Base-by-base conservation (phyloP, 2,113 vertebrate genomes). In the Colistium nudipinnis region DNA sequence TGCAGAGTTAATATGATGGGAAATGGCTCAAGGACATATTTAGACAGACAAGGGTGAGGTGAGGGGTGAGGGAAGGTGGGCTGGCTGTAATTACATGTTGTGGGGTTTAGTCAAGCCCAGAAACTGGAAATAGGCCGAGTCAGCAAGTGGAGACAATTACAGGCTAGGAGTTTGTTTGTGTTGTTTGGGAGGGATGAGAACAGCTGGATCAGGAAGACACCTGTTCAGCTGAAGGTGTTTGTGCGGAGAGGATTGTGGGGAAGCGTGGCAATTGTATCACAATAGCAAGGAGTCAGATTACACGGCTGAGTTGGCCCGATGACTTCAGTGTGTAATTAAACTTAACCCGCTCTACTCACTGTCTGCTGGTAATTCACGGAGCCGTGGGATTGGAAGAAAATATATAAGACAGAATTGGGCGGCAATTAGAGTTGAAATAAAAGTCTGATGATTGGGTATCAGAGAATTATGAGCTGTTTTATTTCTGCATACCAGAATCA, bases 261-360 rank as follows among this genome's bases (percentile, higher is more conserved):
- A 76, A 65, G 68, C 17, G 39, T 13, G 4, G 59, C 13, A 30
- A 54, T 60, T 69, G 62, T 19, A 33, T 81, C 74, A 78, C 74
- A 71, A 80, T 20, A 43, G 62, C 60, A 49, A 65, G 33, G 61
- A 47, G 74, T 73, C 53, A 52, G 48, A 71, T 79, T 66, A 76
- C 59, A 71, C 52, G 36, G 33, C 30, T 52, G 55, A 77, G 13
- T 6, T 8, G 49, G 20, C 22, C 4, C 7, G 62, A 48, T 81
- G 77, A 81, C 56, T 63, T 79, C 73, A 83, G 8, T 1, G 19
- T 83, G 53, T 78, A 62, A 83, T 84, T 84, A 83, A 36, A 81
- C 68, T 61, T 38, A 62, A 7, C 63, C 44, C 41, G 60, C 36
- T 51, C 43, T 38, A 56, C 38, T 19, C n/a, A 57, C 70, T 74